phyloP scores from a whole-genome alignment of 2,888 invertebrate genomes.

The Octonoba sinensis region DNA sequence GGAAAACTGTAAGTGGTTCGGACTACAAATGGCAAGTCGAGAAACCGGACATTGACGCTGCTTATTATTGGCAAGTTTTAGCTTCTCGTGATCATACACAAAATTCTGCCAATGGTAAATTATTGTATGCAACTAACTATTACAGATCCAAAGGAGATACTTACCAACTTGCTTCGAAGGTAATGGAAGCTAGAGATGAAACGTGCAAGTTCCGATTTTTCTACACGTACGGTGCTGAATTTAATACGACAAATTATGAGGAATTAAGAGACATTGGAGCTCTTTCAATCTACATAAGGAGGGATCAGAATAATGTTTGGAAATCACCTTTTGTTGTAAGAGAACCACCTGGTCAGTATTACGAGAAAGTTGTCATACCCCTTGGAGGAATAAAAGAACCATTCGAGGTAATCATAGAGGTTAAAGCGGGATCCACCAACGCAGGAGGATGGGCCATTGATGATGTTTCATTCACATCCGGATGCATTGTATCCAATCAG shows the following conservation, averaged over 20 bases:
- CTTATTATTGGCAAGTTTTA: background rate
- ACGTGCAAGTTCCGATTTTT: slow-evolving; percentile 61
- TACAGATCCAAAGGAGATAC: slow-evolving; percentile 23
- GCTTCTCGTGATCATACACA: slow-evolving; percentile 54
- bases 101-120: slow-evolving; percentile 55
- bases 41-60: background rate
- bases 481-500: slow-evolving; percentile 44
- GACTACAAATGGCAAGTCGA: slow-evolving; percentile 17
- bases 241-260: slow-evolving; percentile 47
- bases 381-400: slow-evolving; percentile 37
- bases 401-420: slow-evolving; percentile 64
- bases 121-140: slow-evolving; percentile 25
- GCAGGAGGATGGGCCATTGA: slow-evolving; percentile 64
- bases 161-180: slow-evolving; percentile 39
- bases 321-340: slow-evolving; percentile 19
- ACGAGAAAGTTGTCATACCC: slow-evolving; percentile 52
- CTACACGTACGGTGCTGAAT: slow-evolving; percentile 47
- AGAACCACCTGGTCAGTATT: slow-evolving; percentile 56
- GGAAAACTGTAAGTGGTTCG: slow-evolving; percentile 31
- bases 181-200: slow-evolving; percentile 35
- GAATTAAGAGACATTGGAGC: slow-evolving; percentile 41
- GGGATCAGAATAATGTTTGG: slow-evolving; percentile 49
- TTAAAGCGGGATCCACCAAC: slow-evolving; percentile 2
- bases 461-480: slow-evolving; percentile 64
- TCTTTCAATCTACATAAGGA: slow-evolving; percentile 40